Evolutionary conservation across 2,888 invertebrate species (phyloP), one percentile per base, ranked within the genome.

Genomic region (Beris morrisii): DNA sequence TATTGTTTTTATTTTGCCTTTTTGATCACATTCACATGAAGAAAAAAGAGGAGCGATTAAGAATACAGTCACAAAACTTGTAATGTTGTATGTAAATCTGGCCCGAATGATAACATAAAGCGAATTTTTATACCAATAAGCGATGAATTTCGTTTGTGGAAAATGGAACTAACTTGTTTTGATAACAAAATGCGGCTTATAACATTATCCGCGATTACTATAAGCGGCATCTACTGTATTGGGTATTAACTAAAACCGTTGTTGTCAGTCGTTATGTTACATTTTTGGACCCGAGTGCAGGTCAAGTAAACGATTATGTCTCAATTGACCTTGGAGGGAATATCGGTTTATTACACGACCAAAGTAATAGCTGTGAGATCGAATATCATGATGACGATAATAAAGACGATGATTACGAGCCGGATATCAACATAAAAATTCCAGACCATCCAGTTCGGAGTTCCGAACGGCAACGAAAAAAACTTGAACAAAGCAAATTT

Each of bases 401-500:
- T 48, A 4, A 48, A n/a, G 48, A 48, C 4, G 48, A 6, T 48
- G n/a, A 48, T 48, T n/a, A 15, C 48, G 48, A 48, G 48, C 48
- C 11, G 48, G 12, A 48, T 48, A 48, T 48, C 48, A n/a, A 48
- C 48, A 48, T 48, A 48, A 12, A 3, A 1, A 48, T 48, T 48
- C n/a, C 48, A 48, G 48, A 2, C 48, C 48, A 48, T 4, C 48
- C 48, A n/a, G 48, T 12, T 3, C 48, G 48, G 48, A 48, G 48
- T 48, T 48, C 48, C 15, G 48, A 48, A 48, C 48, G 48, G 3
- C 48, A 48, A 48, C n/a, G 48, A 48, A 48, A 48, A 3, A 48
- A 3, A 48, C 4, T 46, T 6, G 15, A 46, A 46, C n/a, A 48
- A 48, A 48, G n/a, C 15, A 13, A 5, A 15, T 48, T 13, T 48